Evolutionary conservation across 2,113 vertebrate genomes (phyloP).

Genomic region (Acanthisitta chloris): DNA sequence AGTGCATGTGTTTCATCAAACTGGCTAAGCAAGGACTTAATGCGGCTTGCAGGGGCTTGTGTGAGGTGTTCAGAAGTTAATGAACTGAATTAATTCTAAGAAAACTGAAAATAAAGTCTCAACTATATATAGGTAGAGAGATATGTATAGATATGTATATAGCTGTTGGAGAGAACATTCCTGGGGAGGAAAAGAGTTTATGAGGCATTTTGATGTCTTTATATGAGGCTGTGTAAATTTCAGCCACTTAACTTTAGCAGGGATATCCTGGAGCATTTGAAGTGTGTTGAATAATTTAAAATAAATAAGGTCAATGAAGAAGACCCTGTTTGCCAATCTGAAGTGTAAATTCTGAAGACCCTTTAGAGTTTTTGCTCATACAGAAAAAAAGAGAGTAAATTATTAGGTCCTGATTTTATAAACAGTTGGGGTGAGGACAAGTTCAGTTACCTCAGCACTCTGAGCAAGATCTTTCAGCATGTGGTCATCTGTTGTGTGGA

Average conservation of each 20-base stretch:
- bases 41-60: not conserved
- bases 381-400: not conserved
- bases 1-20: not conserved
- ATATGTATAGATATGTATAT: not conserved
- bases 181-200: constrained; percentile 36
- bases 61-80: constrained; percentile 46
- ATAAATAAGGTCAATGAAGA: constrained; percentile 42
- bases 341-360: constrained; percentile 30
- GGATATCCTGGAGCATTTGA: constrained; percentile 1
- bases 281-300: constrained; percentile 33
- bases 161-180: constrained; percentile 2
- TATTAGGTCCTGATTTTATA: not conserved
- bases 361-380: not conserved
- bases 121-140: not conserved
- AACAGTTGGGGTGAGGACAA: not conserved
- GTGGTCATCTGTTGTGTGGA: not conserved
- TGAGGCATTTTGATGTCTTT: constrained; percentile 55
- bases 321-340: not conserved
- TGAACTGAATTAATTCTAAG: constrained; percentile 47
- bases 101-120: constrained; percentile 52
- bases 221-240: constrained; percentile 35
- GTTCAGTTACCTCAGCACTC: not conserved
- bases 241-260: constrained; percentile 1
- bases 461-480: not conserved
- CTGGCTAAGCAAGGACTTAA: not conserved